Percentiles rank a stretch among this genome's conserved stretches.
phyloP scores from a whole-genome alignment of 2,888 invertebrate species.

The Athalia circularis region DNA sequence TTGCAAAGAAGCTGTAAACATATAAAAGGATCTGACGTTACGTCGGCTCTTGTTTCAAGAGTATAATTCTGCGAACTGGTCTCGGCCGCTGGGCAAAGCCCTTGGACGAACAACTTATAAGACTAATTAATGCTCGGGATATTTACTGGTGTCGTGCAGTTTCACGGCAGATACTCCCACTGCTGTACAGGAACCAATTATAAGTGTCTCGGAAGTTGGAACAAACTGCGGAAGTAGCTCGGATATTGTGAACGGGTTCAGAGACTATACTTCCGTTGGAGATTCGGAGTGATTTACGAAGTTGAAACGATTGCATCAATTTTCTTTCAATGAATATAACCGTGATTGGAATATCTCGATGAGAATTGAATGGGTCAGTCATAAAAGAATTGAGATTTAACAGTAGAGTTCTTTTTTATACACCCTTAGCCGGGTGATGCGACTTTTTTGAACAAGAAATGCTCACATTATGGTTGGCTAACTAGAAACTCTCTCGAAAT shows the following conservation, averaged over 20 bases:
- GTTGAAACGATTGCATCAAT: background rate
- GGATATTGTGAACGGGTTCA: slow-evolving; percentile 54
- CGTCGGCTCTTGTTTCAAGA: no score
- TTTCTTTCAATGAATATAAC: background rate
- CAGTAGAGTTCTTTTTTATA: background rate
- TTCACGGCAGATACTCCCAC: slow-evolving; percentile 21
- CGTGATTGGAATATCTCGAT: no score
- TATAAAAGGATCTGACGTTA: slow-evolving; percentile 8
- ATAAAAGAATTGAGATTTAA: background rate
- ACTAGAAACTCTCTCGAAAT: slow-evolving; percentile 7
- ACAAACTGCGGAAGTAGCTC: slow-evolving; percentile 58
- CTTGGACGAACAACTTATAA: slow-evolving; percentile 42
- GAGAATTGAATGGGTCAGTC: no score
- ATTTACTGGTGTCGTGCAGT: slow-evolving; percentile 49
- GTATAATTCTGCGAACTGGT: no score
- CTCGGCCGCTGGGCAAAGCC: slow-evolving; percentile 29
- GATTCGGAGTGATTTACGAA: slow-evolving; percentile 6
- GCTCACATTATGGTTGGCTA: background rate
- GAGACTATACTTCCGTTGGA: background rate
- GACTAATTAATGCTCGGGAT: slow-evolving; percentile 50
- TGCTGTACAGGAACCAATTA: slow-evolving; percentile 65
- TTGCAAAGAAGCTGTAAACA: background rate
- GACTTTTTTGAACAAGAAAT: slow-evolving; percentile 19
- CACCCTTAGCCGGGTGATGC: background rate
- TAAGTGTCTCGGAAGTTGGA: slow-evolving; percentile 67